Conservation (phyloP, 2,797 vertebrate species). For the Parauchenoglanis ngamensis region DNA sequence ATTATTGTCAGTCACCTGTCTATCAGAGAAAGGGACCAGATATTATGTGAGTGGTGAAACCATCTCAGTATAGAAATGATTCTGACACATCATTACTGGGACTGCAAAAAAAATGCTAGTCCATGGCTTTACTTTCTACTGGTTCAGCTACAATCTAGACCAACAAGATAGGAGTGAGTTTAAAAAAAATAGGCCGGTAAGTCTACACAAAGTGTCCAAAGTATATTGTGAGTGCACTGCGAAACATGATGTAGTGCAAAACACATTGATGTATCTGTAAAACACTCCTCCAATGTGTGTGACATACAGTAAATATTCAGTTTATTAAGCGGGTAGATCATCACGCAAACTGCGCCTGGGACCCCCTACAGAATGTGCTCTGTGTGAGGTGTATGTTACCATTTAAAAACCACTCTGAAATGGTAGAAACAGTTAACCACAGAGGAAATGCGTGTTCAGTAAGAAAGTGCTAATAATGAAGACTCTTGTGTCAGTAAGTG, state of each 20-base stretch:
- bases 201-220: background rate
- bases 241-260: background rate
- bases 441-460: background rate
- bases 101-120: background rate
- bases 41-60: background rate
- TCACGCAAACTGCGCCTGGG: background rate
- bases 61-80: background rate
- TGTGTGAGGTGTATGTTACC: background rate
- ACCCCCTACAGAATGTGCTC: background rate
- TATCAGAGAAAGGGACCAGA: background rate
- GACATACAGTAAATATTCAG: background rate
- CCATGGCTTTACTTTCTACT: background rate
- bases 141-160: background rate
- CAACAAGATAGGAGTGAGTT: background rate
- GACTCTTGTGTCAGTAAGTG: background rate
- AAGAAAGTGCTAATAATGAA: background rate
- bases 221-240: background rate
- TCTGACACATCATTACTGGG: background rate
- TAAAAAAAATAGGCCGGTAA: background rate
- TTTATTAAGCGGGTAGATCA: background rate
- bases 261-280: background rate
- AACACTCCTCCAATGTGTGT: background rate
- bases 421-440: background rate
- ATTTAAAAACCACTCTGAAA: background rate
- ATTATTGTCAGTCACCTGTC: background rate